Evolutionary conservation across 2,888 invertebrate genomes (phyloP).

Genomic region (Rotaria macrura): DNA sequence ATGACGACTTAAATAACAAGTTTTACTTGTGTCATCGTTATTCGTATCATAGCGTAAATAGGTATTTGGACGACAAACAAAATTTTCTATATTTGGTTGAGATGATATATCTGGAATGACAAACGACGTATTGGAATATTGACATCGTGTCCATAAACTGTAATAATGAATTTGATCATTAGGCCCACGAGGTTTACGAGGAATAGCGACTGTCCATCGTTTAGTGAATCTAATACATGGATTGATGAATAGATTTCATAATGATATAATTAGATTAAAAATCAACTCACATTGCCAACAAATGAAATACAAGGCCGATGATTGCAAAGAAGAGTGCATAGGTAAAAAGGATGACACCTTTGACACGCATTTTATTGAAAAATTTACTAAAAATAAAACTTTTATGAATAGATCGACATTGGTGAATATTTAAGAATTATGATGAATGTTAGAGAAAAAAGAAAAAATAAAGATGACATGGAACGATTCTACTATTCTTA

Average conservation of each 20-base stretch:
- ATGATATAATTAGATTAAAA: neutral
- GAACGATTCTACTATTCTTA: neutral
- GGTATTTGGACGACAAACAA: constrained; percentile 12
- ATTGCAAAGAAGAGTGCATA: neutral
- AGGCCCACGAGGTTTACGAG: neutral
- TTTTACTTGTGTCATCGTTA: neutral
- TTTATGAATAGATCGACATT: neutral
- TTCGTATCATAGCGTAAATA: neutral
- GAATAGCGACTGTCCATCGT: neutral
- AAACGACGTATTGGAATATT: neutral
- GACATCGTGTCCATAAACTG: constrained; percentile 7
- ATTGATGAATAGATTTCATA: neutral
- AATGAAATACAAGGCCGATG: neutral
- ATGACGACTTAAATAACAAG: neutral
- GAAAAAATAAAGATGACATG: neutral
- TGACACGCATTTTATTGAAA: neutral
- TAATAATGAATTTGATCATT: constrained; percentile 5
- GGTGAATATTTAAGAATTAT: too few relatives aligned
- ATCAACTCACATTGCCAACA: neutral
- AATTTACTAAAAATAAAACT: neutral
- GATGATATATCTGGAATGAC: neutral
- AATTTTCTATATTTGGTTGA: neutral
- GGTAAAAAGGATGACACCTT: neutral
- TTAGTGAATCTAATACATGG: neutral
- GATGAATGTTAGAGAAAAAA: too few relatives aligned